A percentile compares a stretch with the other conserved stretches of the same genome.
phyloP scores from a whole-genome alignment of 2,888 invertebrate species.

The Drosophila parthenogenetica region DNA sequence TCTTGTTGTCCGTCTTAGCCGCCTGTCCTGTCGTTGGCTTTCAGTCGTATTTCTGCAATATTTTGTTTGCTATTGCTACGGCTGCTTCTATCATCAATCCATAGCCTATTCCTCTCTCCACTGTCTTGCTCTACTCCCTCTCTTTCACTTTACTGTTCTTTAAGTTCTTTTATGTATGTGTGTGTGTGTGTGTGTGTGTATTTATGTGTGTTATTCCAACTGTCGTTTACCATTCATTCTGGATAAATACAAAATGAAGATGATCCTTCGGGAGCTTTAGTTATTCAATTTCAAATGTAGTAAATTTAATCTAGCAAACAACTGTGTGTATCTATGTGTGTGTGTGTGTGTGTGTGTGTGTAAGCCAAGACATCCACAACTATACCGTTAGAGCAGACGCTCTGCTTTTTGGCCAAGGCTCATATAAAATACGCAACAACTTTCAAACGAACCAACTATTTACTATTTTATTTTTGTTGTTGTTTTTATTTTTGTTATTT shows the following conservation, averaged over 20 bases:
- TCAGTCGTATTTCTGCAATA: constrained; percentile 68
- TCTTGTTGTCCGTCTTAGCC: constrained; percentile 21
- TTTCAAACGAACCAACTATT: constrained; percentile 53
- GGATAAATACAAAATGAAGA: constrained; percentile 82
- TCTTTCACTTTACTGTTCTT: background rate
- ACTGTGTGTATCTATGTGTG: constrained; percentile 32
- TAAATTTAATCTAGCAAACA: constrained; percentile 80
- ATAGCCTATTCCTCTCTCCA: constrained; percentile 14
- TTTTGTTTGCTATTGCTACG: constrained; percentile 67
- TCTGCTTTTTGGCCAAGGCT: constrained; percentile 34
- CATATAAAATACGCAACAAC: constrained; percentile 62
- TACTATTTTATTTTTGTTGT: constrained; percentile 30
- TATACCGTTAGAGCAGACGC: constrained; percentile 14
- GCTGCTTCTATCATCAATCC: constrained; percentile 69
- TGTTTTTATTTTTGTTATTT: constrained; percentile 40
- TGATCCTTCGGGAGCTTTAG: constrained; percentile 81
- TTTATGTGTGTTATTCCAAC: constrained; percentile 68
- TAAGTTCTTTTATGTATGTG: background rate
- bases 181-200: constrained; percentile 11
- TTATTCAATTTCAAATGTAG: constrained; percentile 80
- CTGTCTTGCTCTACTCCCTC: background rate
- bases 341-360: constrained; percentile 24
- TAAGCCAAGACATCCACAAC: constrained; percentile 33
- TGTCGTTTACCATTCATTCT: constrained; percentile 80
- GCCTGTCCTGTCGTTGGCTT: constrained; percentile 59